A percentile compares a stretch with the other conserved stretches of the same genome.
phyloP scores from a whole-genome alignment of 2,797 vertebrate genomes.

The Sebastes paucispinis region DNA sequence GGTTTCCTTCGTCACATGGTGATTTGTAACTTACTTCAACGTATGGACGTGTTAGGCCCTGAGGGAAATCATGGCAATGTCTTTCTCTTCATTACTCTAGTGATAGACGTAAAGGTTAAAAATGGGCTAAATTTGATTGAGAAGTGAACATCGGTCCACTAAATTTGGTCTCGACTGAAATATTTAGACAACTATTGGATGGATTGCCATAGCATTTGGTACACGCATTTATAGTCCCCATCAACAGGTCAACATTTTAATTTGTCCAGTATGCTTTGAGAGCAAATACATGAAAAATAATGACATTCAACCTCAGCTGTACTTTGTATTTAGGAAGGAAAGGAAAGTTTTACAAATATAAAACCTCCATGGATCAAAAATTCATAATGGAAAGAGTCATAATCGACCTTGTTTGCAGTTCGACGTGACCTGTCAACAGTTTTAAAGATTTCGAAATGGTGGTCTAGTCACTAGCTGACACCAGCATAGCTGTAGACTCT shows the following conservation, averaged over 20 bases:
- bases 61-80: conserved; percentile 31
- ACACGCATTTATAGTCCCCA: background rate
- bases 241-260: no score
- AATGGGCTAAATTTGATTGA: background rate
- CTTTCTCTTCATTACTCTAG: background rate
- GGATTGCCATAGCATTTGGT: no score
- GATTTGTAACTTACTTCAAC: conserved; percentile 17
- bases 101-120: background rate
- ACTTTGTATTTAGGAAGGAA: no score
- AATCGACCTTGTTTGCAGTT: no score
- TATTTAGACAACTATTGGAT: background rate
- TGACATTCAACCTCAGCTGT: no score
- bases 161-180: background rate
- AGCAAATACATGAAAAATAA: background rate
- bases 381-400: no score
- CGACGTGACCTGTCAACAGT: no score
- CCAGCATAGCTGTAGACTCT: background rate
- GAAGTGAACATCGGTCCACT: background rate
- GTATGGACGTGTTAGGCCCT: background rate
- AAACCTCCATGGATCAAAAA: no score
- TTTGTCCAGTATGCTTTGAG: no score
- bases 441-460: no score
- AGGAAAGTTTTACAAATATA: no score
- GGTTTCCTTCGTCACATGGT: background rate
- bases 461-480: background rate